Base-by-base conservation (phyloP, 2,888 invertebrate species). In the Rhamphomyia laevipes region DNA sequence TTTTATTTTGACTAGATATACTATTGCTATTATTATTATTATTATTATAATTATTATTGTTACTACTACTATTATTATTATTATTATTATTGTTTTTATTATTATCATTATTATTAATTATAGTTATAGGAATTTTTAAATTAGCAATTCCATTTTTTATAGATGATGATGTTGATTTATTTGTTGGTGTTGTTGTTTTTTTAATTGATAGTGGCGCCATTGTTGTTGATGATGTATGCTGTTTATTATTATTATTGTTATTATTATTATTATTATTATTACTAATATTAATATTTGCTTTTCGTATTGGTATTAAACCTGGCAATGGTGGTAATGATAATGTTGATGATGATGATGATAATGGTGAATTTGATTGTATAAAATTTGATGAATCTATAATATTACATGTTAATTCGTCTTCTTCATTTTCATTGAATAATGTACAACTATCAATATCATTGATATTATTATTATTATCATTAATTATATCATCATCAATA, bases 291-390 rank as follows among this genome's bases (percentile, higher is more conserved):
- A 12, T 38, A 42, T 35, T 45, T 35, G 49, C 42, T 49, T 54
- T 55, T 27, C 53, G 52, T 35, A 57, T 55, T 27, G 57, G 57
- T 38, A 57, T 57, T 48, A 57, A 50, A 49, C 54, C 57, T 11
- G 57, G 57, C 41, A 57, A 47, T 45, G 57, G 57, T 46, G 57
- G 57, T 41, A 57, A 49, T 40, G 54, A 55, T 33, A 50, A 40
- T 38, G 50, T 18, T 17, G 52, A 50, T 30, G 49, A 48, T 45
- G 54, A 35, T 43, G 51, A 33, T 43, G 52, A 47, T 21, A 38
- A 43, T 42, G 48, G 46, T 23, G 49, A 42, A 21, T 15, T 21
- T 10, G 27, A 23, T 41, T 37, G 15, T 40, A 47, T 47, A 43
- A 42, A 21, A 9, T 33, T 33, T 12, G 13, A 16, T 16, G 43